A percentile compares a stretch with the other conserved stretches of the same genome.
These are phyloP conservation scores for Crepidodera aurea DNA, from an alignment of 2,888 invertebrate species.

Conservation along the genomic window DNA sequence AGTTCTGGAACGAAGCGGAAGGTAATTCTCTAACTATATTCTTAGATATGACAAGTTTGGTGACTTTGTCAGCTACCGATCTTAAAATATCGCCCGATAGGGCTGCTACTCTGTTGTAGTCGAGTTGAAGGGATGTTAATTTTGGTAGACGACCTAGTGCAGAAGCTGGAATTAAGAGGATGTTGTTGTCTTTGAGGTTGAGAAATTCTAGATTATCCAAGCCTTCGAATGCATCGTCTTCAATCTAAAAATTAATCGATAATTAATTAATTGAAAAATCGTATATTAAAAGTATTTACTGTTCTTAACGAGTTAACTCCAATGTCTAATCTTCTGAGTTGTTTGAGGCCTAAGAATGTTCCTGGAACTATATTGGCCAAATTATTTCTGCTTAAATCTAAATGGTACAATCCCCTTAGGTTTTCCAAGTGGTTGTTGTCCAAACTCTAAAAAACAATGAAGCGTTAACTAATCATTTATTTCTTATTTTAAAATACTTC, in stretches of 20 bases:
- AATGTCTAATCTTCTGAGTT: slow-evolving; percentile 78
- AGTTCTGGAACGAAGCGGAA: slow-evolving; percentile 79
- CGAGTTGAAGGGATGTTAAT: slow-evolving; percentile 76
- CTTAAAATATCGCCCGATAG: slow-evolving; percentile 80
- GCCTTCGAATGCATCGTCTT: slow-evolving; percentile 88
- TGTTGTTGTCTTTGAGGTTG: slow-evolving; percentile 86
- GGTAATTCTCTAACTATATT: slow-evolving; percentile 90
- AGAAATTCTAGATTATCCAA: slow-evolving; percentile 78
- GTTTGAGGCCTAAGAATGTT: slow-evolving; percentile 78
- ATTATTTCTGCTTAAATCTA: slow-evolving; percentile 86
- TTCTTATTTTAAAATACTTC: too few relatives aligned
- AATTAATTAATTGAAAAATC: neutral
- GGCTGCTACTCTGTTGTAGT: slow-evolving; percentile 88
- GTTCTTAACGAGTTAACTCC: slow-evolving; percentile 88
- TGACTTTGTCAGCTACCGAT: slow-evolving; percentile 75
- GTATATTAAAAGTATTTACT: slow-evolving; percentile 64
- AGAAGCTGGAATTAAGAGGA: slow-evolving; percentile 83
- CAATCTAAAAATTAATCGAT: slow-evolving; percentile 69
- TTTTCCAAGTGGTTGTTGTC: slow-evolving; percentile 77
- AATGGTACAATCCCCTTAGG: slow-evolving; percentile 72
- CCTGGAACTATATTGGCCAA: slow-evolving; percentile 83
- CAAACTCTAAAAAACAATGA: slow-evolving; percentile 70
- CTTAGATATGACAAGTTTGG: slow-evolving; percentile 75
- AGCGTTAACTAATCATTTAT: too few relatives aligned
- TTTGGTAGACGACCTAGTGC: slow-evolving; percentile 82